phyloP scores from a whole-genome alignment of 92 coral and sea anemone genomes.

The Montipora capitata region DNA sequence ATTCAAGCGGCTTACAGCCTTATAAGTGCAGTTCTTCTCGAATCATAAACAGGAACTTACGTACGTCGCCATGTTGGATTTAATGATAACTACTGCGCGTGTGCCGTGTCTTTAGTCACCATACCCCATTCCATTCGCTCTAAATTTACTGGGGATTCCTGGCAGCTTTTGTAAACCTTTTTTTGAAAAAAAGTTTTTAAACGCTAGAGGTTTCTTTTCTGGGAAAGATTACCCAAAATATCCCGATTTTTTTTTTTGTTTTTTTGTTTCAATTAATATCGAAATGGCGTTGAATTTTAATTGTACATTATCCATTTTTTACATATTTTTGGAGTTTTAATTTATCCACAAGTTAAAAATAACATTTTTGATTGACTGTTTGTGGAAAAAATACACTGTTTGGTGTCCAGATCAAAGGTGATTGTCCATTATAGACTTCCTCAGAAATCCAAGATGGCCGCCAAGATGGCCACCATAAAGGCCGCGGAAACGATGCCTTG shows the following conservation, averaged over 20 bases:
- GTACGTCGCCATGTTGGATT: slow-evolving; percentile 67
- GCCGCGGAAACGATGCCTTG: background rate
- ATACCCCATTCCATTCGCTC: background rate
- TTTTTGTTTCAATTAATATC: background rate
- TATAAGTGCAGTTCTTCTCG: slow-evolving; percentile 38
- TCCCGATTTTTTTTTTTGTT: too few species aligned
- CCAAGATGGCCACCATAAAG: slow-evolving; percentile 22
- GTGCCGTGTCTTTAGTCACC: slow-evolving; percentile 11
- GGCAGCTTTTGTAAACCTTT: background rate
- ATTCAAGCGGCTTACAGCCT: slow-evolving; percentile 20
- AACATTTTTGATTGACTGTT: background rate
- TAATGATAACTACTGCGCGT: slow-evolving; percentile 51
- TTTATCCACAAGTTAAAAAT: slow-evolving; percentile 13
- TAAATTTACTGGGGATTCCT: background rate
- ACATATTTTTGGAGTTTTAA: slow-evolving; percentile 2
- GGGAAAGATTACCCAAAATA: background rate
- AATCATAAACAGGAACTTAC: slow-evolving; percentile 33
- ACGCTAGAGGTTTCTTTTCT: background rate
- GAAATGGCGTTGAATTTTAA: background rate
- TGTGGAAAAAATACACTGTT: background rate
- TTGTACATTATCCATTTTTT: background rate
- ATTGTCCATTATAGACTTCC: background rate
- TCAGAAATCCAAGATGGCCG: background rate
- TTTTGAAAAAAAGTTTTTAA: background rate
- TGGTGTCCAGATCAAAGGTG: background rate